Conservation (phyloP, 2,113 vertebrate genomes). For the Thunnus thynnus region DNA sequence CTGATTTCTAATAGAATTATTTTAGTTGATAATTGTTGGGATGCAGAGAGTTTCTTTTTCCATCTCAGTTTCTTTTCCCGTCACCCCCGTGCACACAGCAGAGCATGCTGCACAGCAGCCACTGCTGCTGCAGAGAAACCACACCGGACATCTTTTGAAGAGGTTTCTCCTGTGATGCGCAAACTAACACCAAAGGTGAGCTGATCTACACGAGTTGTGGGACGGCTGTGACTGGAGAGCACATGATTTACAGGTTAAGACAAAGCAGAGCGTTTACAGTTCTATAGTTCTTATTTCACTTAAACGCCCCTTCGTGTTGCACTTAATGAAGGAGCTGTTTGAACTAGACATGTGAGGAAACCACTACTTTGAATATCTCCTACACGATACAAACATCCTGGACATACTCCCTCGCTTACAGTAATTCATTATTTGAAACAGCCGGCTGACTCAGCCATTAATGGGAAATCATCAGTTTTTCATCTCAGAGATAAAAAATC, state of each 20-base stretch:
- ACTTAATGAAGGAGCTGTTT: neutral
- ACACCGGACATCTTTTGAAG: slow-evolving; percentile 18
- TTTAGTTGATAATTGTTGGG: neutral
- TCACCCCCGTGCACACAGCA: slow-evolving; percentile 9
- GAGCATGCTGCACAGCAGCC: slow-evolving; percentile 33
- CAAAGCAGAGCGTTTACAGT: neutral
- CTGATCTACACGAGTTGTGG: slow-evolving; percentile 36
- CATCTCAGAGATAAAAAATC: slow-evolving; percentile 37
- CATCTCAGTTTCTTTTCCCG: slow-evolving; percentile 6
- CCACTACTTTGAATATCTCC: slow-evolving; percentile 54
- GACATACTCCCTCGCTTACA: slow-evolving; percentile 54
- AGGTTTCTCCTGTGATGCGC: slow-evolving; percentile 47
- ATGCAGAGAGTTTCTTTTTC: slow-evolving; percentile 1
- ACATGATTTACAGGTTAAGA: slow-evolving; percentile 44
- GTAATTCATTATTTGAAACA: slow-evolving; percentile 61
- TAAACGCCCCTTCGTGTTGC: slow-evolving; percentile 32
- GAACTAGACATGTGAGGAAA: slow-evolving; percentile 32
- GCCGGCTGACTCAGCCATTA: slow-evolving; percentile 58
- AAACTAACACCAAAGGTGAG: slow-evolving; percentile 38
- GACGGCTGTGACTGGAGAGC: slow-evolving; percentile 48
- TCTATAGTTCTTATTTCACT: slow-evolving; percentile 39
- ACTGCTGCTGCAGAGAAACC: slow-evolving; percentile 40
- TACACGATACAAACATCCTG: slow-evolving; percentile 35
- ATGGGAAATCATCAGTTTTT: slow-evolving; percentile 61
- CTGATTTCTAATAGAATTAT: neutral